Base-by-base conservation (phyloP, 2,113 vertebrate genomes). In the Dolichallabes microphthalmus region DNA sequence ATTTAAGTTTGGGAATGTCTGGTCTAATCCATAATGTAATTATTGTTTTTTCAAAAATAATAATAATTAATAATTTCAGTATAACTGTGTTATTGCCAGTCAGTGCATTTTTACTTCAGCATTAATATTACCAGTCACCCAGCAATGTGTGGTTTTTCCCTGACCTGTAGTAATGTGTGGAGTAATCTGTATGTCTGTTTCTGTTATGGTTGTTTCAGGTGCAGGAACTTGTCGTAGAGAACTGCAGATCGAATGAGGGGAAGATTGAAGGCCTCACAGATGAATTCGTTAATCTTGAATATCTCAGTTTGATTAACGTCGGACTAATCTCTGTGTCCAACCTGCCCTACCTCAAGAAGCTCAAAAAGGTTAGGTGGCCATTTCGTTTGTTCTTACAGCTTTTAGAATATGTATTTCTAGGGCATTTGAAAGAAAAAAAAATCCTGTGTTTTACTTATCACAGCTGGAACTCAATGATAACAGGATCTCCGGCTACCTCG, bases 381-480 rank as follows among this genome's bases (percentile, higher is more conserved):
- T 35, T 53, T 27, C 68, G 2, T 32, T 53, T 15, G 2, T 27
- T 30, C 8, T 35, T 50, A 14, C 50, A 74, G 22, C 50, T 76
- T 15, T 14, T 55, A 2, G 53, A 53, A 17, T 53, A 9, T 17
- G 8, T 10, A 27, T 53, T 17, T 76, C 11, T 25, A 27, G 13
- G 14, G 5, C 3, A 2, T 15, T 20, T 45, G 1, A 12, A 22
- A 35, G 32, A 64, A 14, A 8, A 84, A 6, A 80, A 76, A 25
- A 13, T 86, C 20, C 68, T 32, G 19, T 80, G 22, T 88, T 22
- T 83, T 85, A 9, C 86, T 74, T 94, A 14, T 69, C 92, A 83
- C 91, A 98, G 97, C 93, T 98, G 95, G 97, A 97, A 91, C 95
- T 98, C 90, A 97, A 96, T 85, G 97, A 98, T 90, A 98, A 98